Evolutionary conservation across 1,140 invertebrate species (phyloP), one percentile per base, ranked within the genome.

Genomic region (Drosophila mayri): DNA sequence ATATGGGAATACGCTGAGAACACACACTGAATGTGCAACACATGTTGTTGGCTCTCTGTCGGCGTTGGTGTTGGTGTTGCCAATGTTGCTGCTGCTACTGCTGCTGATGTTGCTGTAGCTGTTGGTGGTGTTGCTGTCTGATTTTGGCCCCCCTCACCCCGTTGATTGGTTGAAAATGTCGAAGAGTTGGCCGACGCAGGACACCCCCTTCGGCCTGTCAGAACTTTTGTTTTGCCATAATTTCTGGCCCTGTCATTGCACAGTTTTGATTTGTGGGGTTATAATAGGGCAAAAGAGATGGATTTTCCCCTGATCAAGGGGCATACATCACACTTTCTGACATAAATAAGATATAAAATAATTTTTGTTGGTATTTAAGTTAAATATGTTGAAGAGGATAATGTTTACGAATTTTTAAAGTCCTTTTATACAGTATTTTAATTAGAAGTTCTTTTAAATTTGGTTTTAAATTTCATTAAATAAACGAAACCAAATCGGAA

Each of bases 161-260:
- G 73, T 84, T 90, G 77, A 88, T 90, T 88, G 84, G 84, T 64
- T 80, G 76, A 71, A 87, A 88, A 83, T 87, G 79, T 70, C 77
- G 59, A 47, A 63, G 73, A 50, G 54, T 72, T 50, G 35, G 25
- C 43, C 44, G 14, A 20, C 60, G 75, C 63, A 76, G 35, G 32
- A 55, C 50, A 54, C 52, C 64, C 55, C 40, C 49, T 35, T 38
- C 12, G 41, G 25, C 25, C 67, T 73, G 70, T 72, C 52, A 72
- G 70, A 84, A 86, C 64, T 86, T 86, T 79, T 86, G 78, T 86
- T 83, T 79, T 87, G 76, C 82, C 79, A 88, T 79, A 87, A 88
- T 87, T 87, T 87, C 70, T 79, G 85, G 76, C 62, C 57, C 64
- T 87, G 79, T 80, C 84, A 88, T 88, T 87, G 78, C 64, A 37